These are phyloP conservation scores for Ardeotis arabs DNA, from an alignment of 2,113 vertebrate species.

Conservation along the genomic window DNA sequence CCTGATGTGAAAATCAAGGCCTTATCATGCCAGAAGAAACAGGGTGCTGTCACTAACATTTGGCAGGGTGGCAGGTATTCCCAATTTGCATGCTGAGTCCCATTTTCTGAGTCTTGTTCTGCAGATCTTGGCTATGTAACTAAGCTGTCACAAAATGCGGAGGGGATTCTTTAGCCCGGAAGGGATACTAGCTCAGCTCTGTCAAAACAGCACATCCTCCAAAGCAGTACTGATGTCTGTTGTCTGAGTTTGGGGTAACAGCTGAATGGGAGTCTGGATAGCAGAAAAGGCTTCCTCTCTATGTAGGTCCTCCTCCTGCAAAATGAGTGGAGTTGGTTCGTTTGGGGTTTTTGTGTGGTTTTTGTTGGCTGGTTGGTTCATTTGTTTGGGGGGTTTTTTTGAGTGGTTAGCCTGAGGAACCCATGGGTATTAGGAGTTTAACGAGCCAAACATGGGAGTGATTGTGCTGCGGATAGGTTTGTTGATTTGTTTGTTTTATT, in stretches of 20 bases:
- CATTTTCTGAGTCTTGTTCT: neutral
- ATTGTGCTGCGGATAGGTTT: neutral
- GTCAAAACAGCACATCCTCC: rapidly evolving
- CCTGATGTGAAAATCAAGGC: neutral
- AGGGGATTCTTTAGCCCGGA: neutral
- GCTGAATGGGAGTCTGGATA: neutral
- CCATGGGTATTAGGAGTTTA: neutral
- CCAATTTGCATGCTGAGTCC: rapidly evolving
- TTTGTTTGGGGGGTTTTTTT: neutral
- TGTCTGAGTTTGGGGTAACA: rapidly evolving
- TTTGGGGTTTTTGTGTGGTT: neutral
- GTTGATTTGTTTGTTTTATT: neutral
- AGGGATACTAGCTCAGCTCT: neutral
- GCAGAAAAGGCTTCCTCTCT: neutral
- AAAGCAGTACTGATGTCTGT: rapidly evolving
- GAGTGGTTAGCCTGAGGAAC: neutral
- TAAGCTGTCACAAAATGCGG: neutral
- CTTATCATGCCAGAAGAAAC: rapidly evolving
- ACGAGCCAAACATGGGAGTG: rapidly evolving
- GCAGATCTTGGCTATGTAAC: neutral
- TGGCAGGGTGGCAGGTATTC: neutral
- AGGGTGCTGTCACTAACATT: rapidly evolving
- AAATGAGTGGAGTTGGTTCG: neutral
- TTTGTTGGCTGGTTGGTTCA: neutral
- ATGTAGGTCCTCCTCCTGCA: neutral